phyloP scores from a whole-genome alignment of 2,113 vertebrate species.

The Sciurus niger region DNA sequence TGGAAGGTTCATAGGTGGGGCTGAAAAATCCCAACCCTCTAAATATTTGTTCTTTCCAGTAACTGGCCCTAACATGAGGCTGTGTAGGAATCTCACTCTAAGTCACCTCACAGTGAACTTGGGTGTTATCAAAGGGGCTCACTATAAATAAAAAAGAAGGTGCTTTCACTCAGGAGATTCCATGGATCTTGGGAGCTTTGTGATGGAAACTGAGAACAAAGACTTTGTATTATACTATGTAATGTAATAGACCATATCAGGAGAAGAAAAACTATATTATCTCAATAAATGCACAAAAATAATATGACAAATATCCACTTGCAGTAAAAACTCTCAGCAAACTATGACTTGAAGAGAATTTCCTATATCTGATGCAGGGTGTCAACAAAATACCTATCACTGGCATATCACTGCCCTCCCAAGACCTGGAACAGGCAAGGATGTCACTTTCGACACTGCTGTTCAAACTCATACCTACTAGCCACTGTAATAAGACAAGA shows the following conservation, averaged over 20 bases:
- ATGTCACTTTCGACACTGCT: neutral
- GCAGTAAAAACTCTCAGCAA: neutral
- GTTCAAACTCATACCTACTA: neutral
- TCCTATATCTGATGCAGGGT: neutral
- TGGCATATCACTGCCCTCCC: too few relatives aligned
- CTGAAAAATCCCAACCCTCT: neutral
- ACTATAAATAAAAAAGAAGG: too few relatives aligned
- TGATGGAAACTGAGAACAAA: neutral
- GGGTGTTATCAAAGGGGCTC: too few relatives aligned
- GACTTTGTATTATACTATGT: neutral
- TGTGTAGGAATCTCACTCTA: too few relatives aligned
- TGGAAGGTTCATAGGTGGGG: neutral
- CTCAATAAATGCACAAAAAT: neutral
- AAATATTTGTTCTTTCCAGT: neutral
- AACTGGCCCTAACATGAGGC: too few relatives aligned
- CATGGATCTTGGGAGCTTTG: neutral
- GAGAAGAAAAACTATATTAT: neutral
- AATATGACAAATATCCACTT: neutral
- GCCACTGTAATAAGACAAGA: neutral
- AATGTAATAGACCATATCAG: neutral
- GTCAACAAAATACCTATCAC: neutral
- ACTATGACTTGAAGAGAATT: neutral
- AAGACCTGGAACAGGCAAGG: neutral
- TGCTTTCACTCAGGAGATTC: too few relatives aligned
- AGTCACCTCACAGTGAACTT: too few relatives aligned